These are phyloP conservation scores for Seriola quinqueradiata DNA, from an alignment of 2,113 vertebrate genomes.

Conservation along the genomic window DNA sequence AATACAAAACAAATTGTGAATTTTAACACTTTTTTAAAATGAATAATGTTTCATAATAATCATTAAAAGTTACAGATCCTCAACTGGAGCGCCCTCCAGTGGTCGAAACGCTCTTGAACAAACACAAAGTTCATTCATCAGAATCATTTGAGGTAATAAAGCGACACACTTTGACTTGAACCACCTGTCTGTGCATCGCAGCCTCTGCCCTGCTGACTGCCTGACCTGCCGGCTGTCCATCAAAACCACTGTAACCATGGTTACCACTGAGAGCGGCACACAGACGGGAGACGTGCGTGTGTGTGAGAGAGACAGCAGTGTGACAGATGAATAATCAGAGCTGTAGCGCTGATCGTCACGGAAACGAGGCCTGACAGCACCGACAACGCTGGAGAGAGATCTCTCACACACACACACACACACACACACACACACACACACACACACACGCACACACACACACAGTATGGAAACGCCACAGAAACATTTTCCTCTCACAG, in stretches of 20 bases:
- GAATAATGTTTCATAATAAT: too few species aligned
- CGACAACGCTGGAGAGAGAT: neutral
- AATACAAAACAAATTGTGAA: too few species aligned
- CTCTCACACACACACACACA: neutral
- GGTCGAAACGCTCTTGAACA: neutral
- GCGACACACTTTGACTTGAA: neutral
- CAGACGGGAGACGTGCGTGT: neutral
- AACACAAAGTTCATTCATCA: neutral
- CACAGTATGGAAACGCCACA: neutral
- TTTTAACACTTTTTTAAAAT: too few species aligned
- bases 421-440: neutral
- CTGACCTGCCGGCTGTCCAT: neutral
- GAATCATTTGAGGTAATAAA: neutral
- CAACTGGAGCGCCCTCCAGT: too few species aligned
- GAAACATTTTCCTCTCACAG: neutral
- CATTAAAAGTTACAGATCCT: too few species aligned
- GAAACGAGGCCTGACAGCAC: neutral
- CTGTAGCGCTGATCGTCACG: neutral
- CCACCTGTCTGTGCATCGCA: neutral
- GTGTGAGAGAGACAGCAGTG: neutral
- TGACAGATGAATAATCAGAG: slow-evolving; percentile 6
- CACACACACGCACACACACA: too few species aligned
- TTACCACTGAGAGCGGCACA: neutral
- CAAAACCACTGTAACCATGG: neutral
- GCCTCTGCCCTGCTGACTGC: neutral